Evolutionary conservation across 2,113 vertebrate species (phyloP), one percentile per base, ranked within the genome.

Genomic region (Gasterosteus aculeatus): DNA sequence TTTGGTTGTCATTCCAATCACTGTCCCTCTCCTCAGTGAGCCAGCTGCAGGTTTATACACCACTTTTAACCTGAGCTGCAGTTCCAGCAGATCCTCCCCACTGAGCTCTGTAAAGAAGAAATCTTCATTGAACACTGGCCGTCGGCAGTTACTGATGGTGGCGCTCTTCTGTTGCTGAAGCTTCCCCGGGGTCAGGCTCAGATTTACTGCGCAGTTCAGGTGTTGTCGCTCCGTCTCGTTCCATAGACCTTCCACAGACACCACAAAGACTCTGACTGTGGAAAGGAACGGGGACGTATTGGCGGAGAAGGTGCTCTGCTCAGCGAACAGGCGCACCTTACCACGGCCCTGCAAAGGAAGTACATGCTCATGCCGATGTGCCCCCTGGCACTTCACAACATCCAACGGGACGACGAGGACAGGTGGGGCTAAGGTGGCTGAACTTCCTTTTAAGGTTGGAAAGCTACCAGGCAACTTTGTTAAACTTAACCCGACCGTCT

Each of bases 61-160:
- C 22, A 94, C 89, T 84, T 93, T 94, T 19, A 94, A 35, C 63
- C 82, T 87, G 47, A 95, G 88, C 49, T 91, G 73, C 74, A 93
- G 80, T 12, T 75, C 76, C 58, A 33, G n/a, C 51, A 95, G 69
- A 44, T 80, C 81, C 10, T 86, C 76, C 3, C 66, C 80, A n/a
- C 70, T 85, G 51, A 92, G 90, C 42, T 90, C 88, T 9, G 87
- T 92, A 65, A 94, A 95, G 85, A 90, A 94, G 84, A 95, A 95
- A 54, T 94, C 94, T 78, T 95, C 93, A 70, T 94, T 94, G 61
- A 95, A 94, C 66, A 93, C 86, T 2, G 89, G 93, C 57, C 71
- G 80, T 22, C 72, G 65, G 79, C 91, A 90, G 79, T 93, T 92
- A 78, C 78, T 91, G 84, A 93, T 88, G 80, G 78, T 91, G 77